A percentile compares a stretch with the other conserved stretches of the same genome.
These are phyloP conservation scores for Rosalia funebris DNA, from an alignment of 2,888 invertebrate genomes.

Conservation along the genomic window DNA sequence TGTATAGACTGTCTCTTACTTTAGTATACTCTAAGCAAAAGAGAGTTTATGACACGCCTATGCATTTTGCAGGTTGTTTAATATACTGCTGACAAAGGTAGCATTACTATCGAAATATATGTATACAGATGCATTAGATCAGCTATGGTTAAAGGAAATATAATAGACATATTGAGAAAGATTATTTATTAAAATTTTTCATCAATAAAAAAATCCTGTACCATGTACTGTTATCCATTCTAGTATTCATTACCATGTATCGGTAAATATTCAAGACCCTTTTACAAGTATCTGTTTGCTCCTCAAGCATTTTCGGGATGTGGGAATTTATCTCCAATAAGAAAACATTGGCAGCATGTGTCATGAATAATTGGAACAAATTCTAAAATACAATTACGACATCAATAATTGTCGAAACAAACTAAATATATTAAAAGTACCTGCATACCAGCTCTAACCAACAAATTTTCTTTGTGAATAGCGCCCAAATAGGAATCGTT, in stretches of 20 bases:
- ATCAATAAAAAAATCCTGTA: too few species aligned
- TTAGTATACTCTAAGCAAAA: too few species aligned
- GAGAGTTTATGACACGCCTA: too few species aligned
- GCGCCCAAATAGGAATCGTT: conserved; percentile 90
- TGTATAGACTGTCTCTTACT: too few species aligned
- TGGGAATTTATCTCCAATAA: conserved; percentile 74
- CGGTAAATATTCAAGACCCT: conserved; percentile 95
- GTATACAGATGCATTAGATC: too few species aligned
- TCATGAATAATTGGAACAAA: conserved; percentile 88
- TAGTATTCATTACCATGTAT: conserved; percentile 96
- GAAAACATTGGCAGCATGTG: conserved; percentile 95
- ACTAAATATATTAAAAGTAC: conserved; percentile 59
- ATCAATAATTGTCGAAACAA: background rate
- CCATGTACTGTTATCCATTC: conserved; percentile 94
- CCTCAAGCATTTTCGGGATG: conserved; percentile 79
- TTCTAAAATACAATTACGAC: conserved; percentile 70
- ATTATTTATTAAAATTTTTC: too few species aligned
- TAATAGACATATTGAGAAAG: too few species aligned
- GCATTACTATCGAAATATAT: too few species aligned
- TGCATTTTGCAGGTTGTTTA: too few species aligned
- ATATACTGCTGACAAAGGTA: too few species aligned
- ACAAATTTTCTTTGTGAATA: conserved; percentile 80
- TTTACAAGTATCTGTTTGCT: conserved; percentile 96
- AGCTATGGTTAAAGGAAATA: too few species aligned
- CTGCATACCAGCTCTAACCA: conserved; percentile 85